These are phyloP conservation scores for Drosophila parthenogenetica DNA, from an alignment of 2,888 invertebrate genomes.

Conservation along the genomic window DNA sequence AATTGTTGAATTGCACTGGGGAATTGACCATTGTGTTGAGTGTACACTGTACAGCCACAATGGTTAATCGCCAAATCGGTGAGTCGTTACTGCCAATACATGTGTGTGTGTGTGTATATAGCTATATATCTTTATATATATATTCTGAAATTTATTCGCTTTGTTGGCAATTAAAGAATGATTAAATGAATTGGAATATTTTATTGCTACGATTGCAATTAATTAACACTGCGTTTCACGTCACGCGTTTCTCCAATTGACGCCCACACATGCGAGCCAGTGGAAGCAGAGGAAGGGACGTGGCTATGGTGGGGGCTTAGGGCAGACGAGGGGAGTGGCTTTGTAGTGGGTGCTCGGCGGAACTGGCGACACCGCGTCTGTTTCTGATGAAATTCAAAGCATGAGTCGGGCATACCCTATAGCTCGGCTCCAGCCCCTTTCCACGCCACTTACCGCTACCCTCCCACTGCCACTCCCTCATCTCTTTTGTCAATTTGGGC, in stretches of 20 bases:
- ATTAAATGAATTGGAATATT: slow-evolving; percentile 43
- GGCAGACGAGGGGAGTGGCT: neutral
- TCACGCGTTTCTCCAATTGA: slow-evolving; percentile 49
- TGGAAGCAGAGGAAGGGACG: neutral
- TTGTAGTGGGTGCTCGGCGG: slow-evolving; percentile 17
- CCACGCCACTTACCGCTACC: too few species aligned
- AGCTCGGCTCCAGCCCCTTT: too few species aligned
- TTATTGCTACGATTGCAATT: slow-evolving; percentile 64
- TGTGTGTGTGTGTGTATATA: neutral
- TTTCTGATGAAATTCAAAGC: slow-evolving; percentile 67
- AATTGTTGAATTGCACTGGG: neutral
- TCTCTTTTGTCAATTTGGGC: neutral
- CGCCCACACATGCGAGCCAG: slow-evolving; percentile 9
- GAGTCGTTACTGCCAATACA: too few species aligned
- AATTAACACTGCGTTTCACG: slow-evolving; percentile 57
- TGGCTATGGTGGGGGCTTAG: neutral
- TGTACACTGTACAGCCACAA: neutral
- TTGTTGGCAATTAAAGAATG: slow-evolving; percentile 37
- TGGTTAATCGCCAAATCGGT: neutral
- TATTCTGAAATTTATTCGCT: neutral
- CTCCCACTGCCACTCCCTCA: neutral
- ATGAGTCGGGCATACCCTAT: slow-evolving; percentile 9
- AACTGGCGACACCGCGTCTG: slow-evolving; percentile 76
- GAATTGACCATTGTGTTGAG: neutral
- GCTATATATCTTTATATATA: neutral